A percentile compares a stretch with the other conserved stretches of the same genome.
phyloP scores from a whole-genome alignment of 2,797 vertebrate genomes.

The Scarus forsteni region DNA sequence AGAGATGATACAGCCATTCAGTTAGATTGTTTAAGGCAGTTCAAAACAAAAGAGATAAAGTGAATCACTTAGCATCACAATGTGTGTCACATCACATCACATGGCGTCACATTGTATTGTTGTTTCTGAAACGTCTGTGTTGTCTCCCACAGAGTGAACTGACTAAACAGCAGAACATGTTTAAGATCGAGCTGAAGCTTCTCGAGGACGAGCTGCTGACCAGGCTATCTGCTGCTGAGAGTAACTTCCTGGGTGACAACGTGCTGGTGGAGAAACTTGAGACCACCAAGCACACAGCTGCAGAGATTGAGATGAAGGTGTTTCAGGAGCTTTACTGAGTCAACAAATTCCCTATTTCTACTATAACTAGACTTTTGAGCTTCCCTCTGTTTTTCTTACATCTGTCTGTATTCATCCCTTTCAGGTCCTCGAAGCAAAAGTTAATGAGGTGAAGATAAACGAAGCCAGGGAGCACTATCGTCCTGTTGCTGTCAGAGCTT shows the following conservation, averaged over 20 bases:
- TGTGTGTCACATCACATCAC: too few relatives aligned
- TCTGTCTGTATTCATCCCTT: slow-evolving; percentile 2
- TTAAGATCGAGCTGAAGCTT: slow-evolving; percentile 90
- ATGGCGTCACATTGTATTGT: too few relatives aligned
- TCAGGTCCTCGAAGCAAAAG: slow-evolving; percentile 89
- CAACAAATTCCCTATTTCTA: neutral
- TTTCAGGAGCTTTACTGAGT: neutral
- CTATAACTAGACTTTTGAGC: rapidly evolving
- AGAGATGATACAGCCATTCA: too few relatives aligned
- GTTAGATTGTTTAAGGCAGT: too few relatives aligned
- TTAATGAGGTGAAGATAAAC: slow-evolving; percentile 88
- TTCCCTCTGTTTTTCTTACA: neutral
- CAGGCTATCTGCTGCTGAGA: slow-evolving; percentile 82
- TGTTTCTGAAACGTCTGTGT: neutral
- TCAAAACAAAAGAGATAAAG: too few relatives aligned
- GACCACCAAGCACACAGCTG: slow-evolving; percentile 86
- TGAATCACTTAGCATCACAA: too few relatives aligned
- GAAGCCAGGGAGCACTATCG: slow-evolving; percentile 87
- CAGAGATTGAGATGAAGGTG: slow-evolving; percentile 87
- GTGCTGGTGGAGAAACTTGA: slow-evolving; percentile 87
- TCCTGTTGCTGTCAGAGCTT: slow-evolving; percentile 85
- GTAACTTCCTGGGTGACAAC: slow-evolving; percentile 85
- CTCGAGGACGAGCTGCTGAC: slow-evolving; percentile 86
- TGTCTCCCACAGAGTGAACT: slow-evolving; percentile 77
- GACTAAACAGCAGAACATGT: slow-evolving; percentile 89